Percentiles rank a stretch among this genome's conserved stretches.
Conservation (phyloP, 2,888 invertebrate genomes). For the Linyphia triangularis region DNA sequence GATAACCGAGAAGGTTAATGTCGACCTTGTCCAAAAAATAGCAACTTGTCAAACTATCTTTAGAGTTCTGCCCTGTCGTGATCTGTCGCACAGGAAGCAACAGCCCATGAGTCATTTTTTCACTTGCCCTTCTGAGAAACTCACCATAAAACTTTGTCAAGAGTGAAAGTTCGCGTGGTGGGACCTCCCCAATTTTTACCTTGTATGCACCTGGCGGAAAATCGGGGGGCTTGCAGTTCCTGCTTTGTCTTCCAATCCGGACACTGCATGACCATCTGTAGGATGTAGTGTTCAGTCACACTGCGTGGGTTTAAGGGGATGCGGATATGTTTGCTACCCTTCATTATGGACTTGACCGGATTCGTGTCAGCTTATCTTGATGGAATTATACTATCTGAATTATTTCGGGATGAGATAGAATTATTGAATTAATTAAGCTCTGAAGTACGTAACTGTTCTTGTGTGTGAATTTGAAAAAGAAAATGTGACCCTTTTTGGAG, state of each 20-base stretch:
- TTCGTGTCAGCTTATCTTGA: too few relatives aligned
- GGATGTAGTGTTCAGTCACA: neutral
- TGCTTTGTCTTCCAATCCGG: neutral
- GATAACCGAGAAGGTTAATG: too few relatives aligned
- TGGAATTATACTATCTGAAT: too few relatives aligned
- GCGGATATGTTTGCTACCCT: conserved; percentile 3
- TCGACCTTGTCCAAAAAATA: too few relatives aligned
- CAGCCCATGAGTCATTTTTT: neutral
- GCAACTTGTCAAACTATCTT: too few relatives aligned
- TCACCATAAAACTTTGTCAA: neutral
- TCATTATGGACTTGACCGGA: neutral
- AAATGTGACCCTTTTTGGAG: too few relatives aligned
- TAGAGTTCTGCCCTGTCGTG: neutral
- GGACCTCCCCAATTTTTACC: conserved; percentile 9
- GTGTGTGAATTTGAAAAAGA: too few relatives aligned
- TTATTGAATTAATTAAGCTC: too few relatives aligned
- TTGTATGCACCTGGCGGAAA: neutral
- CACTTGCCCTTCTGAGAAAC: neutral
- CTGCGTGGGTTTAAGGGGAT: conserved; percentile 8
- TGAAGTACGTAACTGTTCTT: too few relatives aligned
- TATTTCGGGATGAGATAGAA: too few relatives aligned
- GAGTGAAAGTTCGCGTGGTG: conserved; percentile 1
- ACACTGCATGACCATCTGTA: neutral
- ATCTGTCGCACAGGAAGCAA: conserved; percentile 4
- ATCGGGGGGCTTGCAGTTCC: neutral